These are phyloP conservation scores for Lasioglossum malachurum DNA, from an alignment of 2,888 invertebrate genomes.

Conservation along the genomic window DNA sequence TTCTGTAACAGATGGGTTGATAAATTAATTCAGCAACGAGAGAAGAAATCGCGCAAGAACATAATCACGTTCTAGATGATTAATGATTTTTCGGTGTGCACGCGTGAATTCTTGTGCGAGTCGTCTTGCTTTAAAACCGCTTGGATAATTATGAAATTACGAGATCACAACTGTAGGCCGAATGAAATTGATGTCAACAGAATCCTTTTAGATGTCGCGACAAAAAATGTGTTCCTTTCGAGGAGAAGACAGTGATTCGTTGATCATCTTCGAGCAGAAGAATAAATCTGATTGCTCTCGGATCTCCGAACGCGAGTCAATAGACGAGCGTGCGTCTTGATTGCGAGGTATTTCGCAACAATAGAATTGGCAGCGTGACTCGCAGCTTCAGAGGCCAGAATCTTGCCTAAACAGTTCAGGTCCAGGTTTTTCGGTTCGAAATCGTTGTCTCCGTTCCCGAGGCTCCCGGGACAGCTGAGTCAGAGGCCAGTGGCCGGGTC, in stretches of 20 bases:
- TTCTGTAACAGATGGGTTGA: conserved; percentile 4
- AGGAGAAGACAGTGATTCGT: background rate
- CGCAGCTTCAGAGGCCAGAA: background rate
- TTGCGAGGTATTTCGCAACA: background rate
- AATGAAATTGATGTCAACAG: background rate
- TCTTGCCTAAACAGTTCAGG: background rate
- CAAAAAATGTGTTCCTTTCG: background rate
- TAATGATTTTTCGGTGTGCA: conserved; percentile 9
- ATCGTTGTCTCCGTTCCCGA: background rate
- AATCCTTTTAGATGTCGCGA: background rate
- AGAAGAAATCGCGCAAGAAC: conserved; percentile 1
- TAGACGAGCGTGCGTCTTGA: background rate
- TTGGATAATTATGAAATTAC: background rate
- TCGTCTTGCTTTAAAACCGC: background rate
- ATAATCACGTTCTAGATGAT: conserved; percentile 1
- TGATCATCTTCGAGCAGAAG: background rate
- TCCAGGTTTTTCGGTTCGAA: background rate
- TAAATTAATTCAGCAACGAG: background rate
- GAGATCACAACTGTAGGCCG: background rate
- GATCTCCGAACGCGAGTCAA: background rate
- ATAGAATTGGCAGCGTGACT: background rate
- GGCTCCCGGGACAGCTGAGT: conserved; percentile 43
- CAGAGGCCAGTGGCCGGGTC: conserved; percentile 34
- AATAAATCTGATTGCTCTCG: background rate
- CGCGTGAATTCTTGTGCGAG: background rate